phyloP scores from a whole-genome alignment of 2,888 invertebrate species.

The Linnaemya vulpina region DNA sequence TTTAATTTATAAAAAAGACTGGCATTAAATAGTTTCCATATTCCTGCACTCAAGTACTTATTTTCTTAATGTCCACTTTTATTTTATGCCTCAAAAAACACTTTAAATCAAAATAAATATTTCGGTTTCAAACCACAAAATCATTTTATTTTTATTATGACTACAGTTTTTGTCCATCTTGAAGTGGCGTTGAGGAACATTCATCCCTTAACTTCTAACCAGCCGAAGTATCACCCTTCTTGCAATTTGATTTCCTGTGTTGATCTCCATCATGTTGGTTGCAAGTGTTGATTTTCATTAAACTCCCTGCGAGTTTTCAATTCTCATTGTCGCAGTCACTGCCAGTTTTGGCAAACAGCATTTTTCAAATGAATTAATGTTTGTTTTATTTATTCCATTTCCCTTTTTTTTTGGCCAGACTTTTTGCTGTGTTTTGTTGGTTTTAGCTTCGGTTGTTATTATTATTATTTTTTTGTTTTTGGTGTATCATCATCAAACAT shows the following conservation, averaged over 20 bases:
- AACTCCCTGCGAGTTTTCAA: constrained; percentile 59
- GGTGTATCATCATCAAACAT: constrained; percentile 58
- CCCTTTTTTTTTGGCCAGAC: constrained; percentile 16
- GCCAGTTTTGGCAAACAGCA: constrained; percentile 61
- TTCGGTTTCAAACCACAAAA: constrained; percentile 58
- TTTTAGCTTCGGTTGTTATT: constrained; percentile 47
- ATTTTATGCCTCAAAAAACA: constrained; percentile 36
- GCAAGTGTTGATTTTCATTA: constrained; percentile 67
- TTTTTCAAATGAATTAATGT: constrained; percentile 51
- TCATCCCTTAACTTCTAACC: constrained; percentile 45
- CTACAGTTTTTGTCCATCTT: background rate
- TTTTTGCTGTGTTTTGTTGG: constrained; percentile 2
- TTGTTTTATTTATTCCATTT: constrained; percentile 52
- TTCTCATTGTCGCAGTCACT: constrained; percentile 63
- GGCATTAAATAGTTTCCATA: constrained; percentile 1
- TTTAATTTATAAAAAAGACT: background rate
- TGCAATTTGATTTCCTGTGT: constrained; percentile 29
- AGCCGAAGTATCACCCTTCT: constrained; percentile 36
- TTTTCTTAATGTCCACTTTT: constrained; percentile 51
- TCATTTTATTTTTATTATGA: constrained; percentile 10
- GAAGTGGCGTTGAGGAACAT: constrained; percentile 14
- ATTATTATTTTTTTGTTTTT: constrained; percentile 47
- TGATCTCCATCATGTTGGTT: constrained; percentile 48
- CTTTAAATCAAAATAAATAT: constrained; percentile 58
- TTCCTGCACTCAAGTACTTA: constrained; percentile 7